phyloP scores from a whole-genome alignment of 2,888 invertebrate genomes.

The Bruchidius siliquastri region DNA sequence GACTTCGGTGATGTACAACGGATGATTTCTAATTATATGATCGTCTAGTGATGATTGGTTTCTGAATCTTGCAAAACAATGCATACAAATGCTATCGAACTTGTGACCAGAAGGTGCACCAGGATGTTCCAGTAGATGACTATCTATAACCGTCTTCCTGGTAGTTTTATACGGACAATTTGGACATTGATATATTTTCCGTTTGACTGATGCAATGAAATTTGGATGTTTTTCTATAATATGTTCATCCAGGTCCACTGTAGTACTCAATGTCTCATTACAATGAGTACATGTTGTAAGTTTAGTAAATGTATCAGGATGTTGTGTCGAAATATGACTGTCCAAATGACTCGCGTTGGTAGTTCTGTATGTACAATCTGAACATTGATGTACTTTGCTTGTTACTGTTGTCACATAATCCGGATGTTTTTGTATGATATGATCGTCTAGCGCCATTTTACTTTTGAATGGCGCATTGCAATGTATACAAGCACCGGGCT shows the following conservation, averaged over 20 bases:
- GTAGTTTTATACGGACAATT: background rate
- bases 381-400: too few relatives aligned
- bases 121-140: background rate
- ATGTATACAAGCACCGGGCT: too few relatives aligned
- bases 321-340: too few relatives aligned
- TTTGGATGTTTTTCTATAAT: background rate
- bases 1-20: background rate
- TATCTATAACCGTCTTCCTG: background rate
- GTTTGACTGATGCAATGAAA: background rate
- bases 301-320: too few relatives aligned
- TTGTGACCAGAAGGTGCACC: background rate
- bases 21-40: background rate
- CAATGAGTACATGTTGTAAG: too few relatives aligned
- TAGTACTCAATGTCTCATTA: background rate
- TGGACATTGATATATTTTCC: background rate
- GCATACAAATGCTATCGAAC: background rate
- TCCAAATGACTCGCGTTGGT: too few relatives aligned
- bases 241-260: background rate
- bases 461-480: too few relatives aligned
- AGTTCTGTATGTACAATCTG: too few relatives aligned
- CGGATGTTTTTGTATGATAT: too few relatives aligned
- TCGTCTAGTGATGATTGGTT: background rate
- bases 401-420: too few relatives aligned
- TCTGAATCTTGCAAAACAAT: background rate
- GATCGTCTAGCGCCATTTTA: too few relatives aligned